A percentile compares a stretch with the other conserved stretches of the same genome.
Evolutionary conservation across 2,888 invertebrate species (phyloP).

Genomic region (Molorchus minor): DNA sequence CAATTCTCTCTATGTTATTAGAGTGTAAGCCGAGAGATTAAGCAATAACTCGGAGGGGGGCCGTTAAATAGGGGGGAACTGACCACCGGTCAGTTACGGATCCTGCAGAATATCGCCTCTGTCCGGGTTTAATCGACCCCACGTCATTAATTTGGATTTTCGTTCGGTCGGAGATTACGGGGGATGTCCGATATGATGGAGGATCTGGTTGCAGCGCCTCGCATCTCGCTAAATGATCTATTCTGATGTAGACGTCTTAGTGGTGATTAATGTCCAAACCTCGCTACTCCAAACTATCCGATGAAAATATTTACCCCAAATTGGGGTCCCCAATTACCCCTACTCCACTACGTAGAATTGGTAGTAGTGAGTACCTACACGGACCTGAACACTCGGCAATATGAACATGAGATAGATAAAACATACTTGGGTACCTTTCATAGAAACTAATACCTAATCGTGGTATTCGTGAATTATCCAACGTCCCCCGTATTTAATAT

Average conservation of each 20-base stretch:
- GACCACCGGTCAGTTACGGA: slow-evolving; percentile 57
- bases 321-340: too few relatives aligned
- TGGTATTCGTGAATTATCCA: neutral
- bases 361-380: too few relatives aligned
- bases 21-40: slow-evolving; percentile 61
- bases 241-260: too few relatives aligned
- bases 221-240: neutral
- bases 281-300: too few relatives aligned
- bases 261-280: too few relatives aligned
- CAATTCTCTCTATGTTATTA: slow-evolving; percentile 56
- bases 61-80: slow-evolving; percentile 56
- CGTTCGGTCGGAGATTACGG: neutral
- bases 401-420: too few relatives aligned
- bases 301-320: too few relatives aligned
- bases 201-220: neutral
- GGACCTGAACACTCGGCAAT: too few relatives aligned
- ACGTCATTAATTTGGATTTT: neutral
- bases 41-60: slow-evolving; percentile 60
- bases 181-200: neutral
- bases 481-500: slow-evolving; percentile 7
- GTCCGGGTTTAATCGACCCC: slow-evolving; percentile 4
- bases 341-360: too few relatives aligned
- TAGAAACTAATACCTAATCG: too few relatives aligned
- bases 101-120: slow-evolving; percentile 45
- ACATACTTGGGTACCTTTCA: too few relatives aligned